Percentiles rank a stretch among this genome's conserved stretches.
Evolutionary conservation across 2,888 invertebrate species (phyloP).

Genomic region (Napeogenes inachia): DNA sequence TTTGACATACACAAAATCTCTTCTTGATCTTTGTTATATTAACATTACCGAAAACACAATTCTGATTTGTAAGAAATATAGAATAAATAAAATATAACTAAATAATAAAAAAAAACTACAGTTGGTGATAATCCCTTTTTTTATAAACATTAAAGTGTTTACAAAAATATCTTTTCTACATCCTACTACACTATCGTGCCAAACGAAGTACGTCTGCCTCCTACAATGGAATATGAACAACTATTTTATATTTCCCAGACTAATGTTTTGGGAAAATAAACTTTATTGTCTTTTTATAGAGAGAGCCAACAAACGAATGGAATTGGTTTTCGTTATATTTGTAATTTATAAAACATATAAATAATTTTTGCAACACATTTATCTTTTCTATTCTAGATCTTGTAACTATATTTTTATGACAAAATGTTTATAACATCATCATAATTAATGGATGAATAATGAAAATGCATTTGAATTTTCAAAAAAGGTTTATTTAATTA

Average conservation of each 20-base stretch:
- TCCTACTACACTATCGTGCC: constrained; percentile 17
- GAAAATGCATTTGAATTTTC: no score
- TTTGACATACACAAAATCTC: no score
- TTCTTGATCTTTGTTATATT: no score
- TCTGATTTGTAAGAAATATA: background rate
- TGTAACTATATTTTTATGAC: no score
- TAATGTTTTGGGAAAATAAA: constrained; percentile 13
- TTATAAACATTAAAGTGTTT: constrained; percentile 7
- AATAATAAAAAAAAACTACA: no score
- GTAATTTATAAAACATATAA: no score
- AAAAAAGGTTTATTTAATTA: no score
- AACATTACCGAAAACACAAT: no score
- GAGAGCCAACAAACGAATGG: constrained; percentile 6
- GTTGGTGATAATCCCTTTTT: constrained; percentile 5
- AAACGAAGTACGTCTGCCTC: constrained; percentile 20
- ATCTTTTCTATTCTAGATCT: no score
- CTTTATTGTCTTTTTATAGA: constrained; percentile 10
- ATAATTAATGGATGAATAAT: no score
- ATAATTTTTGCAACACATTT: no score
- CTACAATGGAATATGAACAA: constrained; percentile 16
- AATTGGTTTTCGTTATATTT: background rate
- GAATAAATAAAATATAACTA: background rate
- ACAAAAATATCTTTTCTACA: background rate
- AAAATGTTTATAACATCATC: no score
- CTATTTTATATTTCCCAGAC: constrained; percentile 18